These are phyloP conservation scores for Eurypyga helias DNA, from an alignment of 2,113 vertebrate species.

Conservation along the genomic window DNA sequence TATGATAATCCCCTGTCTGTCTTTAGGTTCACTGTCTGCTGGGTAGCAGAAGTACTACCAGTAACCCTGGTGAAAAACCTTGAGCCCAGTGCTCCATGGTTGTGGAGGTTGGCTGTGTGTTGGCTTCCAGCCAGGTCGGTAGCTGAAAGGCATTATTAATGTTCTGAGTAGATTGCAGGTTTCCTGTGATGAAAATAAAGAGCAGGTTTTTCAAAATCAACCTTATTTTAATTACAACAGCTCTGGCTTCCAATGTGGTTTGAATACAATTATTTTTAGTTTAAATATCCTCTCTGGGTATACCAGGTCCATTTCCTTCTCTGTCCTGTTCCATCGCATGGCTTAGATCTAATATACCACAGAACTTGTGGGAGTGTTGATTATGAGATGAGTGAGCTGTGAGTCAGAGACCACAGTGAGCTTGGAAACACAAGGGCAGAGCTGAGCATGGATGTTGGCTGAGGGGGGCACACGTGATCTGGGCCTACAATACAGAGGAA, in stretches of 20 bases:
- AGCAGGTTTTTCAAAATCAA: background rate
- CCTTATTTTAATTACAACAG: slow-evolving; percentile 17
- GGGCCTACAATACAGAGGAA: background rate
- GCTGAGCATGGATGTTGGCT: background rate
- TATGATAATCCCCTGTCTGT: background rate
- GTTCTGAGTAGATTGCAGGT: background rate
- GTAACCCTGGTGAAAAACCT: background rate
- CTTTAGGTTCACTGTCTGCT: background rate
- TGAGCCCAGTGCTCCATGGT: background rate
- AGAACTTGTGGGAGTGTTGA: background rate
- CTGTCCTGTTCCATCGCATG: background rate
- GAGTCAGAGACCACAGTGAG: background rate
- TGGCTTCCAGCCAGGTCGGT: background rate
- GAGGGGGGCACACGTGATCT: no score
- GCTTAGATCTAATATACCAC: background rate
- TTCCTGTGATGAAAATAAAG: slow-evolving; percentile 22
- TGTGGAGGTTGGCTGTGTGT: background rate
- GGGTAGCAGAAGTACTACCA: background rate
- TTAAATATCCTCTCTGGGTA: background rate
- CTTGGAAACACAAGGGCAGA: background rate
- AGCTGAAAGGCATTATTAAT: slow-evolving; percentile 12
- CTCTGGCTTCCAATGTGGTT: background rate
- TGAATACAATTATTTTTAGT: slow-evolving; percentile 9
- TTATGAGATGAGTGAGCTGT: background rate
- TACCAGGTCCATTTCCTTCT: background rate